Percentiles rank a stretch among this genome's conserved stretches.
Conservation (phyloP, 2,113 vertebrate species). For the Thalassoma bifasciatum region DNA sequence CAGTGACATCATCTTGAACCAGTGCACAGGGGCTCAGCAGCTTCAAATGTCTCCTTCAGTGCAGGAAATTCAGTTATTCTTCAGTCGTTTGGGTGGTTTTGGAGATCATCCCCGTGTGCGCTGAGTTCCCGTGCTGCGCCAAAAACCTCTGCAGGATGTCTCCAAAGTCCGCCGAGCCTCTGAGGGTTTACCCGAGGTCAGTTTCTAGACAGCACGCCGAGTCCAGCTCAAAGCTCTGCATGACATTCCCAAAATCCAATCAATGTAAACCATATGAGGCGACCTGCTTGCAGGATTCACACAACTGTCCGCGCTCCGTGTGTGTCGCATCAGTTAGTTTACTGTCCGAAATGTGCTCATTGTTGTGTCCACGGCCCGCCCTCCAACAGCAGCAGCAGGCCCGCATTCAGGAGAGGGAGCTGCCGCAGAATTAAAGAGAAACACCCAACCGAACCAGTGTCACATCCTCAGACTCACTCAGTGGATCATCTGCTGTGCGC, state of each 20-base stretch:
- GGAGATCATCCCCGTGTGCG: constrained; percentile 37
- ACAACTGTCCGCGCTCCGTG: background rate
- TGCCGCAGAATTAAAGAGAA: constrained; percentile 80
- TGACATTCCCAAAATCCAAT: constrained; percentile 35
- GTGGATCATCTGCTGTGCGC: background rate
- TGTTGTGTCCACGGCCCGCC: constrained; percentile 65
- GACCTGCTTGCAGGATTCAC: constrained; percentile 3
- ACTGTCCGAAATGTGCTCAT: constrained; percentile 51
- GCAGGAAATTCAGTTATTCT: background rate
- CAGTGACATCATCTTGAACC: constrained; percentile 73
- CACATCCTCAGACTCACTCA: background rate
- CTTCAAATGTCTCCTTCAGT: background rate
- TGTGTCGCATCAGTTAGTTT: constrained; percentile 46
- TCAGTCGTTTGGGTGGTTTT: background rate
- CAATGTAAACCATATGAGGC: constrained; percentile 31
- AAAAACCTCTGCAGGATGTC: constrained; percentile 60
- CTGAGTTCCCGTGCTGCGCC: constrained; percentile 51
- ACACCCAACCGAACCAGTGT: constrained; percentile 38
- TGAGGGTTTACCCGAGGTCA: constrained; percentile 44
- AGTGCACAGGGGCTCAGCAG: background rate
- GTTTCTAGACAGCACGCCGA: background rate
- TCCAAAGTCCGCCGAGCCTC: constrained; percentile 52
- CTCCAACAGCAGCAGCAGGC: constrained; percentile 56
- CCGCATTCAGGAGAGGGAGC: constrained; percentile 50
- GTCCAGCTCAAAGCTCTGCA: constrained; percentile 12